phyloP scores from a whole-genome alignment of 2,888 invertebrate species.

The Melieria picta region DNA sequence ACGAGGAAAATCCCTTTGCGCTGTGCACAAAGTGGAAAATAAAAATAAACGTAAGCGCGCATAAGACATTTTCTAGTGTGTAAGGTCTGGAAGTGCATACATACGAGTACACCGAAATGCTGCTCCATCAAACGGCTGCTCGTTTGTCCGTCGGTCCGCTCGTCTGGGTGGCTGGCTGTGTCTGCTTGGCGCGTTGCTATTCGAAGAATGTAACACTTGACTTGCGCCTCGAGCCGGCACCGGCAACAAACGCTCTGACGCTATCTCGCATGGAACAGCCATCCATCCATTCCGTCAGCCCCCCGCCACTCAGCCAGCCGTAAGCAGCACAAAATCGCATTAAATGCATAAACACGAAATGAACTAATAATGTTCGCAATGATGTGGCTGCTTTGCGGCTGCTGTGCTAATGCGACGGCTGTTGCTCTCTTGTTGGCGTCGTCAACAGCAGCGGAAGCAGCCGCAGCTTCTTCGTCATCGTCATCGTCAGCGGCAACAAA shows the following conservation, averaged over 20 bases:
- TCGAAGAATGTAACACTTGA: neutral
- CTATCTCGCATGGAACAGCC: too few species aligned
- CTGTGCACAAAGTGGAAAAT: neutral
- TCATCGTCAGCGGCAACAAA: neutral
- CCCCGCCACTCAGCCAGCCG: neutral
- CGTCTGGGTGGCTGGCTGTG: too few species aligned
- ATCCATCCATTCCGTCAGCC: too few species aligned
- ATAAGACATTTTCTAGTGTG: slow-evolving; percentile 5
- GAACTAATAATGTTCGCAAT: slow-evolving; percentile 42
- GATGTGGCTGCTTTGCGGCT: slow-evolving; percentile 5
- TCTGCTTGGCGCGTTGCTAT: neutral
- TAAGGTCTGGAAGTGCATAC: slow-evolving; percentile 2
- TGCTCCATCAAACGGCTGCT: neutral
- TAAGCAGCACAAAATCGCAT: slow-evolving; percentile 26
- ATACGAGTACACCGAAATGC: too few species aligned
- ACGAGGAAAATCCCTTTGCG: neutral
- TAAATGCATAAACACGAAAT: slow-evolving; percentile 45
- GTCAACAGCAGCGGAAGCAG: too few species aligned
- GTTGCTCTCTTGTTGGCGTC: too few species aligned
- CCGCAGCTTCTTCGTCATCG: too few species aligned
- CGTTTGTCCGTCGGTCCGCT: too few species aligned
- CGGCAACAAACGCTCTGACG: too few species aligned
- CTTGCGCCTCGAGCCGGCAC: neutral
- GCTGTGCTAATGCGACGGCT: neutral
- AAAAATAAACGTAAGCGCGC: neutral